Conservation (phyloP, 2,888 invertebrate species). For the Agrotis puta region DNA sequence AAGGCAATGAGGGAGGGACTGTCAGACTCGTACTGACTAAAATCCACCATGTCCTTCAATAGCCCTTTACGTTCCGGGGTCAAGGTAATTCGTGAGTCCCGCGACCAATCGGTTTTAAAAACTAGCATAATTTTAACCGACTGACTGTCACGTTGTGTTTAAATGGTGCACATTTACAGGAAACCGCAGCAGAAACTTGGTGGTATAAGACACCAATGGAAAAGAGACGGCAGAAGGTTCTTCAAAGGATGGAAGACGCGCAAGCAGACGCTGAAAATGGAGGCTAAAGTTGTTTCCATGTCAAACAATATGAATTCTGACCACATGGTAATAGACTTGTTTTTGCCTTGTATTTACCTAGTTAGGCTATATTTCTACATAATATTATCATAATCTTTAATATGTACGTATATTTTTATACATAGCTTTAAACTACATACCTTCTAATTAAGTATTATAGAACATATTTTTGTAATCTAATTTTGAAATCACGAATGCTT, state of each 20-base stretch:
- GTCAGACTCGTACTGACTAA: no score
- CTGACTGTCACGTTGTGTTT: not conserved
- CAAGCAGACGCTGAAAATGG: conserved; percentile 86
- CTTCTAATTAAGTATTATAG: no score
- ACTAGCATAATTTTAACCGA: no score
- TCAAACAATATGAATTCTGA: not conserved
- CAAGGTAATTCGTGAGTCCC: no score
- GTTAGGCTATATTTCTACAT: no score
- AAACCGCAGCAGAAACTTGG: conserved; percentile 94
- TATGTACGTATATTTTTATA: not conserved
- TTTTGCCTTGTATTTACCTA: not conserved
- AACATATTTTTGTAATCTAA: not conserved
- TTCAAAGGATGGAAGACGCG: conserved; percentile 93
- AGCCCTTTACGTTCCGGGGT: no score
- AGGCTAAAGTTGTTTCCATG: conserved; percentile 10
- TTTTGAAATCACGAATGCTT: not conserved
- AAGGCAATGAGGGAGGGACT: no score
- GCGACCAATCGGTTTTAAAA: no score
- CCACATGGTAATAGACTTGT: no score
- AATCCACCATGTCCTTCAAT: no score
- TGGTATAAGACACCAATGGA: conserved; percentile 96
- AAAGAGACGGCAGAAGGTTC: conserved; percentile 93
- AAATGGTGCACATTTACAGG: conserved; percentile 79
- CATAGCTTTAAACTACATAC: not conserved
- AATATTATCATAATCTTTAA: not conserved